Conservation (phyloP, 1,140 invertebrate species). For the Bombus waltoni region DNA sequence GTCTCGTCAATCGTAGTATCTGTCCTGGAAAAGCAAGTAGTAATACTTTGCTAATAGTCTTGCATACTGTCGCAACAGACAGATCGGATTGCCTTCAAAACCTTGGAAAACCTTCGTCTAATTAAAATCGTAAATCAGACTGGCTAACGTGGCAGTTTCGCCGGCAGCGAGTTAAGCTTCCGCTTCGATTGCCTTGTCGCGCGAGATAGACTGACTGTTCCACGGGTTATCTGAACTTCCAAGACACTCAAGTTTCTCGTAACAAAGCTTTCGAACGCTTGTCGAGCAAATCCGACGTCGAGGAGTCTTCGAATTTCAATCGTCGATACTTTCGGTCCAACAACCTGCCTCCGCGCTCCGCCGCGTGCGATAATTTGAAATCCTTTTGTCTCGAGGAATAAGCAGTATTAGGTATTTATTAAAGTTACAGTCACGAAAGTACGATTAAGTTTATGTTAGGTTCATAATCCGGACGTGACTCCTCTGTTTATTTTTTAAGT, state of each 20-base stretch:
- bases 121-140: neutral
- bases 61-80: neutral
- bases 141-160: neutral
- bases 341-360: neutral
- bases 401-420: neutral
- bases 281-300: neutral
- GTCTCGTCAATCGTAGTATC: conserved; percentile 6
- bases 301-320: conserved; percentile 2
- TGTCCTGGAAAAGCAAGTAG: neutral
- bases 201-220: neutral
- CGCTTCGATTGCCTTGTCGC: neutral
- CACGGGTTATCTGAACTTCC: neutral
- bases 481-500: no score
- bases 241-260: neutral
- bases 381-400: neutral
- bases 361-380: no score
- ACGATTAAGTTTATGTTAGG: no score
- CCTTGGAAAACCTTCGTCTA: neutral
- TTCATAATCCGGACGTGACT: no score
- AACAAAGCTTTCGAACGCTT: neutral
- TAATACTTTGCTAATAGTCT: no score
- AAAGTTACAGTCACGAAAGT: no score
- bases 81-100: no score
- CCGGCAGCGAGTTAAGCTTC: neutral
- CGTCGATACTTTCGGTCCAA: neutral